Evolutionary conservation across 1,140 invertebrate species (phyloP).

Genomic region (Neodiprion virginianus): DNA sequence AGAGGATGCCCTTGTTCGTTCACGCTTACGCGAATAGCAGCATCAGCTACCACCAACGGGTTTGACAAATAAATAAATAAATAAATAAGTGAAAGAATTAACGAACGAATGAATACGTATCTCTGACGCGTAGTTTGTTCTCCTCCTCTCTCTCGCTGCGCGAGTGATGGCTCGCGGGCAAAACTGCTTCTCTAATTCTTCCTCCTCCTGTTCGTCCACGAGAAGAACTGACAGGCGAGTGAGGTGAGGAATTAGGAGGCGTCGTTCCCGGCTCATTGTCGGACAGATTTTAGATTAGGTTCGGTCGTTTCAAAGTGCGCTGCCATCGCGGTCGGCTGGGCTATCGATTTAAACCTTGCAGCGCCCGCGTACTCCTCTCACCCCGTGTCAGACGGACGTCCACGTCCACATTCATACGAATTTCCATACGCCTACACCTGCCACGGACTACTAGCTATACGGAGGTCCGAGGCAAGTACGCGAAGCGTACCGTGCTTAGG

Average conservation of each 20-base stretch:
- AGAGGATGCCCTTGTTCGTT: conserved; percentile 2
- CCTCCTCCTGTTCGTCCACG: too few relatives aligned
- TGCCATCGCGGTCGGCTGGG: background rate
- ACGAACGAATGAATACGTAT: background rate
- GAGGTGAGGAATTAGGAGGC: background rate
- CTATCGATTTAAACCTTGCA: background rate
- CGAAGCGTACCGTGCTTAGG: background rate
- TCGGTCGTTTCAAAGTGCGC: conserved; percentile 1
- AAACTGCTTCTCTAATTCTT: too few relatives aligned
- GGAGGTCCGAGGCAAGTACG: too few relatives aligned
- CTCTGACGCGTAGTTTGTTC: background rate
- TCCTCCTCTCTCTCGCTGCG: background rate
- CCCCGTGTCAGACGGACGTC: background rate
- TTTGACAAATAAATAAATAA: background rate
- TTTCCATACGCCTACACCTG: background rate
- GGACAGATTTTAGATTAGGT: conserved; percentile 3
- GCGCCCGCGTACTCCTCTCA: background rate
- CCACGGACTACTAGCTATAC: background rate
- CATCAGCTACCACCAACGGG: background rate
- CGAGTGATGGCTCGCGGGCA: background rate
- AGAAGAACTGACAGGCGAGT: too few relatives aligned
- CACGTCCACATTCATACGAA: background rate
- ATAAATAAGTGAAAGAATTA: background rate
- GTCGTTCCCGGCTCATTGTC: background rate
- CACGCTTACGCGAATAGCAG: background rate